These are phyloP conservation scores for Psammodynastes pulverulentus DNA, from an alignment of 2,113 vertebrate species.

Conservation along the genomic window DNA sequence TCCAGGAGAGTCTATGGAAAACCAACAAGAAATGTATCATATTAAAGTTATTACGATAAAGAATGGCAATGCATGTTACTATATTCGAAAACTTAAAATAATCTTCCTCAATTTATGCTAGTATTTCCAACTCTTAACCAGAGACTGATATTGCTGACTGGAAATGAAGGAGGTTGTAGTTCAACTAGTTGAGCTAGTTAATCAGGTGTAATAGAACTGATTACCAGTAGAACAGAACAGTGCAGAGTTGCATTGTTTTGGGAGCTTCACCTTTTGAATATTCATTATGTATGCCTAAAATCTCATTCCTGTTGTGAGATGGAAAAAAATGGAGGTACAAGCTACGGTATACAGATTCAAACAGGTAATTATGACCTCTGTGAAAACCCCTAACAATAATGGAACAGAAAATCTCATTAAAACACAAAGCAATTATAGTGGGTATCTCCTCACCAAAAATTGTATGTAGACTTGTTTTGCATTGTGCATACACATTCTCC, in stretches of 20 bases:
- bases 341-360: not conserved
- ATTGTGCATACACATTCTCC: not conserved
- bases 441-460: not conserved
- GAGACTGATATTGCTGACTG: not conserved
- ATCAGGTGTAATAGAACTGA: not conserved
- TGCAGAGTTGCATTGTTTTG: not conserved
- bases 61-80: not conserved
- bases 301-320: not conserved
- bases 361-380: not conserved
- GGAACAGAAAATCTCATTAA: not conserved
- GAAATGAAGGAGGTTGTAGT: not conserved
- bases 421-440: not conserved
- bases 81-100: not conserved
- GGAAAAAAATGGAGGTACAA: not conserved
- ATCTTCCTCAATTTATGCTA: not conserved
- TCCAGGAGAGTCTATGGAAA: constrained; percentile 76
- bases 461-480: not conserved
- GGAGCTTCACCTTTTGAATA: not conserved
- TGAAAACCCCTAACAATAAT: not conserved
- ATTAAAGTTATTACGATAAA: not conserved
- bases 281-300: not conserved
- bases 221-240: not conserved
- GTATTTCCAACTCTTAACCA: not conserved
- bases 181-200: not conserved
- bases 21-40: constrained; percentile 19